These are phyloP conservation scores for Cossypha niveicapilla DNA, from an alignment of 2,797 vertebrate genomes.

Conservation along the genomic window DNA sequence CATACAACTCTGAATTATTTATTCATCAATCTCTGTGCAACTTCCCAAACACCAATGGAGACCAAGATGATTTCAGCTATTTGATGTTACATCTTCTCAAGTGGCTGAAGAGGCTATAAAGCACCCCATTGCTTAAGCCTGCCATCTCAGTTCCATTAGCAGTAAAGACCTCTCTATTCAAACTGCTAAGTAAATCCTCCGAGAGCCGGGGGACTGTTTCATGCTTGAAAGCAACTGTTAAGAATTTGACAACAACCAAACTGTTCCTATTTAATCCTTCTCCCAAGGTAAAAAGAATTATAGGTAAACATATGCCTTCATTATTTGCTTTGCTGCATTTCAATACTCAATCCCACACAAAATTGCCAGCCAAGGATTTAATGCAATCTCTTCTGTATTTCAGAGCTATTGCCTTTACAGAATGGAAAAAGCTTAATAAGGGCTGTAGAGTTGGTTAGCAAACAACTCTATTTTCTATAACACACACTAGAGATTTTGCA, in stretches of 20 bases:
- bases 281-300: constrained; percentile 88
- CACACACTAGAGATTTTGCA: constrained; percentile 52
- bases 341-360: constrained; percentile 81
- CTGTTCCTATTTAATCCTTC: constrained; percentile 87
- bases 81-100: constrained; percentile 84
- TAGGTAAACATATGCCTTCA: constrained; percentile 90
- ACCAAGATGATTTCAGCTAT: constrained; percentile 73
- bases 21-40: constrained; percentile 76
- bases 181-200: constrained; percentile 83
- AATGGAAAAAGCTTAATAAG: constrained; percentile 74
- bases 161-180: constrained; percentile 85
- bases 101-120: constrained; percentile 80
- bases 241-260: constrained; percentile 87
- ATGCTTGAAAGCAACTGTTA: constrained; percentile 87
- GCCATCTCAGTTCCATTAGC: constrained; percentile 83
- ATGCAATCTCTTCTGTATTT: constrained; percentile 77
- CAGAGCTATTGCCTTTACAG: constrained; percentile 72
- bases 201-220: constrained; percentile 81
- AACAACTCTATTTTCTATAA: constrained; percentile 54
- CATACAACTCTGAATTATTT: constrained; percentile 80
- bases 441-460: constrained; percentile 56
- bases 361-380: constrained; percentile 84
- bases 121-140: constrained; percentile 79
- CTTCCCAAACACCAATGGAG: constrained; percentile 71
- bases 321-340: constrained; percentile 88